Evolutionary conservation across 2,888 invertebrate species (phyloP).

Genomic region (Cantharis flavilabris): DNA sequence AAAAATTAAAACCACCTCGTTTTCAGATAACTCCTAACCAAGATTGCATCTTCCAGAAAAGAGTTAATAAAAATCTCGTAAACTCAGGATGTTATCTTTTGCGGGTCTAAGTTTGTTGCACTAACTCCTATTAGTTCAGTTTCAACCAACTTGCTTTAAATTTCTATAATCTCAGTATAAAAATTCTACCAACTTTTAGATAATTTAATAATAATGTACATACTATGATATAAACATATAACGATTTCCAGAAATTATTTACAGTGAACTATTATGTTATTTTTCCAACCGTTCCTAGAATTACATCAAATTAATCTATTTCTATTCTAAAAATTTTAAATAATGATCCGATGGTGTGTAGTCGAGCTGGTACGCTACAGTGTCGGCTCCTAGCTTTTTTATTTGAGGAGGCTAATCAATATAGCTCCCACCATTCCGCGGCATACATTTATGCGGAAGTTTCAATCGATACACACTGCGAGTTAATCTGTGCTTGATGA

Average conservation of each 20-base stretch:
- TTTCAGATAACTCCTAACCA: conserved; percentile 22
- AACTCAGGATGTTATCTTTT: conserved; percentile 37
- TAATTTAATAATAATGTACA: background rate
- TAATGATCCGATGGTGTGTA: background rate
- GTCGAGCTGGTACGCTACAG: too few relatives aligned
- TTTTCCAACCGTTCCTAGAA: background rate
- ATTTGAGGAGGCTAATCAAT: too few relatives aligned
- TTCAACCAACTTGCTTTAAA: conserved; percentile 1
- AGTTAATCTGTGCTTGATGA: too few relatives aligned
- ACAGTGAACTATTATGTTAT: background rate
- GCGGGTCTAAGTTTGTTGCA: conserved; percentile 33
- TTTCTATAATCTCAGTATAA: conserved; percentile 1
- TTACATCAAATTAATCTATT: background rate
- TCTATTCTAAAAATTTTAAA: background rate
- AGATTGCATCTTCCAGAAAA: conserved; percentile 35
- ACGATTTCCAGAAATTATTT: background rate
- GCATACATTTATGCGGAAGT: too few relatives aligned
- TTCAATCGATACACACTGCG: too few relatives aligned
- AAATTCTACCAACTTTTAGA: background rate
- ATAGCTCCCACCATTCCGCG: too few relatives aligned
- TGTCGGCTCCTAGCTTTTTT: too few relatives aligned
- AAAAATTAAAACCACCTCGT: conserved; percentile 38
- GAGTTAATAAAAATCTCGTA: conserved; percentile 45
- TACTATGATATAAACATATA: background rate
- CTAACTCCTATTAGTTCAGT: conserved; percentile 20